Conservation (phyloP, 2,888 invertebrate species). For the Toxonevra muliebris region DNA sequence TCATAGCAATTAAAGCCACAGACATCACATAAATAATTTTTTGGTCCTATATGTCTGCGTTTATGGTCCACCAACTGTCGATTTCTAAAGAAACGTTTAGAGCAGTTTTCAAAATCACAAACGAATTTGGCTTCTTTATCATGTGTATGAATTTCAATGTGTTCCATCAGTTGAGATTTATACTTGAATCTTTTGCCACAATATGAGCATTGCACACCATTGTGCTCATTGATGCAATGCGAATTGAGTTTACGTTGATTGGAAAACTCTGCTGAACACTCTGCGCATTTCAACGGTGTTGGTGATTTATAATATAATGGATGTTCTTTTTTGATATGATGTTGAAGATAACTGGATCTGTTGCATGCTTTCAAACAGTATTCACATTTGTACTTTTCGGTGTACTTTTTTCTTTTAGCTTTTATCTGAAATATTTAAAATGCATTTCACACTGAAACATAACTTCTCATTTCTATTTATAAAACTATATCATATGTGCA, state of each 20-base stretch:
- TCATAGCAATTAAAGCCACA: slow-evolving; percentile 42
- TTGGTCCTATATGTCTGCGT: slow-evolving; percentile 48
- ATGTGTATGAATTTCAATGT: slow-evolving; percentile 46
- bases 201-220: slow-evolving; percentile 45
- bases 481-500: too few relatives aligned
- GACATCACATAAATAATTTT: slow-evolving; percentile 40
- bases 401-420: not conserved
- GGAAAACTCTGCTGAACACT: slow-evolving; percentile 24
- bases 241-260: slow-evolving; percentile 27
- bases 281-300: slow-evolving; percentile 21
- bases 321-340: slow-evolving; percentile 43
- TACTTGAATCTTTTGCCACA: slow-evolving; percentile 48
- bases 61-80: slow-evolving; percentile 51
- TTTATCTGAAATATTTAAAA: slow-evolving; percentile 10
- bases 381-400: slow-evolving; percentile 24
- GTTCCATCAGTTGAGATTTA: slow-evolving; percentile 48
- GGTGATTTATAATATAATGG: not conserved
- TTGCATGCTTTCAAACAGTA: slow-evolving; percentile 27
- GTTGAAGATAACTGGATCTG: slow-evolving; percentile 42
- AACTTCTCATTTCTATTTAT: too few relatives aligned
- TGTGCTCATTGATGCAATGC: slow-evolving; percentile 38
- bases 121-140: slow-evolving; percentile 44
- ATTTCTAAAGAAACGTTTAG: slow-evolving; percentile 48
- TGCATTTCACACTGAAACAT: too few relatives aligned
- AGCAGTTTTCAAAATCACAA: slow-evolving; percentile 50